These are phyloP conservation scores for Heliconius hermathena DNA, from an alignment of 1,140 invertebrate species.

Conservation along the genomic window DNA sequence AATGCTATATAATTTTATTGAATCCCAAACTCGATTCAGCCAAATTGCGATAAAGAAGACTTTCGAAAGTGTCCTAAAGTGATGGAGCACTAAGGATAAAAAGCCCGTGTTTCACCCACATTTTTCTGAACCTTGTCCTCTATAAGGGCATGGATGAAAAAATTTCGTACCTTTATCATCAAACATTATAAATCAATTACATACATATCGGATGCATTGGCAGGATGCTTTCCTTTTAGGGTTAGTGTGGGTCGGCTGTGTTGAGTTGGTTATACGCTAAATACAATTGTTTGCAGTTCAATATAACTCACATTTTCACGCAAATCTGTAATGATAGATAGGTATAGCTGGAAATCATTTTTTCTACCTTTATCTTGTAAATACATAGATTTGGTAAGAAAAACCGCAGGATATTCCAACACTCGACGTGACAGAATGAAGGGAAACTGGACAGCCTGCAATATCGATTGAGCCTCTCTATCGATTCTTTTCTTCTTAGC, in stretches of 20 bases:
- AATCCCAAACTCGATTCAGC: not conserved
- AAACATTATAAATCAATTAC: not conserved
- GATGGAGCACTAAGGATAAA: slow-evolving; percentile 27
- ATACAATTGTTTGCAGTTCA: not conserved
- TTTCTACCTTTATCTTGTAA: too few species aligned
- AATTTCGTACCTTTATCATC: not conserved
- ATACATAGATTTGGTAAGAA: too few species aligned
- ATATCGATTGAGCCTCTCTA: too few species aligned
- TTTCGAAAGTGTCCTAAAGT: slow-evolving; percentile 20
- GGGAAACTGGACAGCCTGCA: too few species aligned
- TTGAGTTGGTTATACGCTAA: too few species aligned
- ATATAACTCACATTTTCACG: not conserved
- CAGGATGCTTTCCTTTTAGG: not conserved
- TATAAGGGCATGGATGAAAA: not conserved
- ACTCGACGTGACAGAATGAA: too few species aligned
- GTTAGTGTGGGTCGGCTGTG: not conserved
- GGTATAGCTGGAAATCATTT: too few species aligned
- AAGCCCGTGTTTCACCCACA: not conserved
- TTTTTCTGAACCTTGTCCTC: not conserved
- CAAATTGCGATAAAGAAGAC: slow-evolving; percentile 26
- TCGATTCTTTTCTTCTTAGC: too few species aligned
- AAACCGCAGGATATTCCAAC: too few species aligned
- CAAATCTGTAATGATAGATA: too few species aligned
- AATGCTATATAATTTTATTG: slow-evolving; percentile 1
- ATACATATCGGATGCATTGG: not conserved